Conservation (phyloP, 2,888 invertebrate species). For the Drosophila setosimentum region DNA sequence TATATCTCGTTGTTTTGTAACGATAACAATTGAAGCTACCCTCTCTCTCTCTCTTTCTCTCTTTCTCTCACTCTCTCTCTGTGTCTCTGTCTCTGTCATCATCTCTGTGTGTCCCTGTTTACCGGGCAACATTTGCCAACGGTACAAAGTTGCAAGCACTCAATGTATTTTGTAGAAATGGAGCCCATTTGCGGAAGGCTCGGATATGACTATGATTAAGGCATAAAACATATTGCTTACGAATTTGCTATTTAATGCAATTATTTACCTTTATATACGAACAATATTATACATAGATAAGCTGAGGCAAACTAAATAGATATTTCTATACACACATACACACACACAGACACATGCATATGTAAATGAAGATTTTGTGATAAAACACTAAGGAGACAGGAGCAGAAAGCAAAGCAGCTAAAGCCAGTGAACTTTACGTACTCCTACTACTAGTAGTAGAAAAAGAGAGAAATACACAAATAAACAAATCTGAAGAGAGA, state of each 20-base stretch:
- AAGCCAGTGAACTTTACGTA: slow-evolving; percentile 75
- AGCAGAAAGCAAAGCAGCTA: slow-evolving; percentile 14
- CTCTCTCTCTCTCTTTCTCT: slow-evolving; percentile 4
- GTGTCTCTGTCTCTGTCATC: slow-evolving; percentile 9
- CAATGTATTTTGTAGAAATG: slow-evolving; percentile 16
- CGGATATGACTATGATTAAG: slow-evolving; percentile 44
- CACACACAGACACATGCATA: slow-evolving; percentile 33
- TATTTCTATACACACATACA: slow-evolving; percentile 42
- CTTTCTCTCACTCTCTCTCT: slow-evolving; percentile 8
- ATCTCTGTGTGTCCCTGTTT: neutral
- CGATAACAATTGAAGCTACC: neutral
- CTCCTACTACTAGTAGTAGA: slow-evolving; percentile 10
- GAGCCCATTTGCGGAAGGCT: slow-evolving; percentile 21
- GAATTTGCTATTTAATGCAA: slow-evolving; percentile 81
- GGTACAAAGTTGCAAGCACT: slow-evolving; percentile 45
- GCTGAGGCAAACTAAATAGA: slow-evolving; percentile 47
- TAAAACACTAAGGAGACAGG: slow-evolving; percentile 59
- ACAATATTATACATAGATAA: slow-evolving; percentile 37
- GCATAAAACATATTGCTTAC: slow-evolving; percentile 76
- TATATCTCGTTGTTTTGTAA: neutral
- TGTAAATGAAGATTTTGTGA: slow-evolving; percentile 74
- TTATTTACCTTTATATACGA: slow-evolving; percentile 69
- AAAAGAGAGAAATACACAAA: neutral
- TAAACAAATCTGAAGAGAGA: neutral
- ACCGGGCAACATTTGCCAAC: slow-evolving; percentile 33